Evolutionary conservation across 2,888 invertebrate genomes (phyloP).

Genomic region (Macropis europaea): DNA sequence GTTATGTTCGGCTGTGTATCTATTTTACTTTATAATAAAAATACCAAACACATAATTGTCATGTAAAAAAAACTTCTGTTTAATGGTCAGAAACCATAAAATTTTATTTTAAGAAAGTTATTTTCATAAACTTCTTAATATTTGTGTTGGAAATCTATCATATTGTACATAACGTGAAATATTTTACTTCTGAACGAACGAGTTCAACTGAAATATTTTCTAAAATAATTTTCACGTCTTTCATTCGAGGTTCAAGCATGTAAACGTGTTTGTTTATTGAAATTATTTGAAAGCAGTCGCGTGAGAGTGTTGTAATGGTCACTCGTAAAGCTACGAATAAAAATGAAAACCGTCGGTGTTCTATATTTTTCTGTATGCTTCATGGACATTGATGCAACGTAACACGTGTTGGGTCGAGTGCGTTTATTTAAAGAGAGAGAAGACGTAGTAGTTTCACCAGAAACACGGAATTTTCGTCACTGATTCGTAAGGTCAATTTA

Average conservation of each 20-base stretch:
- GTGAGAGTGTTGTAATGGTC: background rate
- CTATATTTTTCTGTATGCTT: constrained; percentile 44
- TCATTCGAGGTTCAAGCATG: background rate
- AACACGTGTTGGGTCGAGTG: constrained; percentile 73
- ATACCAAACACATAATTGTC: too few species aligned
- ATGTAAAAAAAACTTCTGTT: too few species aligned
- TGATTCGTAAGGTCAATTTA: constrained; percentile 66
- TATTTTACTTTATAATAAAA: too few species aligned
- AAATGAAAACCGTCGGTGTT: constrained; percentile 5
- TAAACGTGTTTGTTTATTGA: background rate
- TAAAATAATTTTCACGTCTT: too few species aligned
- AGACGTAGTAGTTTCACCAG: constrained; percentile 67
- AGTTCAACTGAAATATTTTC: too few species aligned
- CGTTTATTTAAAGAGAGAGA: constrained; percentile 69
- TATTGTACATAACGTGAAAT: too few species aligned
- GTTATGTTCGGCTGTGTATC: too few species aligned
- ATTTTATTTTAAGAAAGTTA: too few species aligned
- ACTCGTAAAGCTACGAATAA: background rate
- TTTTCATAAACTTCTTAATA: too few species aligned
- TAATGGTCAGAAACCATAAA: too few species aligned
- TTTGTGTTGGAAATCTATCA: too few species aligned
- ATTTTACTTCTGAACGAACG: too few species aligned
- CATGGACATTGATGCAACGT: constrained; percentile 64
- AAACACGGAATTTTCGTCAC: constrained; percentile 62
- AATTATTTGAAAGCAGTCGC: background rate